Evolutionary conservation across 2,888 invertebrate species (phyloP).

Genomic region (Drosophila antonietae): DNA sequence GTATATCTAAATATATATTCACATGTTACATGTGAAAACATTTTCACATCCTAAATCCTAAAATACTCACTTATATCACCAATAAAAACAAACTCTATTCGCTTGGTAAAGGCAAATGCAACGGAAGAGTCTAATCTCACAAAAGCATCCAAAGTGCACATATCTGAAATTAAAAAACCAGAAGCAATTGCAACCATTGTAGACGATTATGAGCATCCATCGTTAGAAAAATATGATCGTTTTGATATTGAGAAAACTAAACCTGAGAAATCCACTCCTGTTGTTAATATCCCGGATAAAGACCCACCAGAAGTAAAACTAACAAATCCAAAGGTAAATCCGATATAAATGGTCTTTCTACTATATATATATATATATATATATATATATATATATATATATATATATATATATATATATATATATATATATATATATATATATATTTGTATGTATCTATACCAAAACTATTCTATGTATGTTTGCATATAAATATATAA

Average conservation of each 20-base stretch:
- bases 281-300: constrained; percentile 52
- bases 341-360: neutral
- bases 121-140: constrained; percentile 81
- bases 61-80: neutral
- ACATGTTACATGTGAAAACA: neutral
- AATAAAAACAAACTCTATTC: constrained; percentile 6
- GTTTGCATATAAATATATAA: neutral
- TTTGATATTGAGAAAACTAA: constrained; percentile 84
- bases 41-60: neutral
- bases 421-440: constrained; percentile 1
- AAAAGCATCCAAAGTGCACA: constrained; percentile 74
- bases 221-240: constrained; percentile 88
- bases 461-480: neutral
- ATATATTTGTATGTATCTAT: neutral
- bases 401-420: constrained; percentile 1
- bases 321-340: constrained; percentile 67
- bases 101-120: constrained; percentile 52
- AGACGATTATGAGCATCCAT: constrained; percentile 90
- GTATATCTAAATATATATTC: too few relatives aligned
- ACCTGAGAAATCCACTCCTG: constrained; percentile 53
- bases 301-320: constrained; percentile 55
- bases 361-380: neutral
- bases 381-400: neutral
- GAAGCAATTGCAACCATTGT: constrained; percentile 86
- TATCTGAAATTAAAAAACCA: constrained; percentile 84